Conservation (phyloP, 2,888 invertebrate genomes). For the Sinotaia quadrata region DNA sequence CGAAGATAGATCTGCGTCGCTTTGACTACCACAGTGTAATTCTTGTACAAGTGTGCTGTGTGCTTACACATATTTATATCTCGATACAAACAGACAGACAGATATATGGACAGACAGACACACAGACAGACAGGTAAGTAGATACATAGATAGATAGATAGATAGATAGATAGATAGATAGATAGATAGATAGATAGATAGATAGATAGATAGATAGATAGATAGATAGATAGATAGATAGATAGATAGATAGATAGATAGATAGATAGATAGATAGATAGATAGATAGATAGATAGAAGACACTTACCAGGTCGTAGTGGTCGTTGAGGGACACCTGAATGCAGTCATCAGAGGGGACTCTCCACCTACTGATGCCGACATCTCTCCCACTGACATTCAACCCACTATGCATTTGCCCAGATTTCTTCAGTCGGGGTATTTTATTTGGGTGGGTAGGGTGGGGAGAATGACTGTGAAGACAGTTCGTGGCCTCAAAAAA, state of each 20-base stretch:
- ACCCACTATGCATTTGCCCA: constrained; percentile 11
- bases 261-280: background rate
- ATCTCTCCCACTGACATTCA: constrained; percentile 12
- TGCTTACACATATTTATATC: background rate
- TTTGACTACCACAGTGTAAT: too few relatives aligned
- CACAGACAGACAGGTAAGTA: background rate
- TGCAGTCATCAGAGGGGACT: constrained; percentile 24
- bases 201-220: background rate
- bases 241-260: background rate
- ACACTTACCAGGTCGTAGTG: background rate
- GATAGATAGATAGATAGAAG: background rate
- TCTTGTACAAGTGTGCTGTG: background rate
- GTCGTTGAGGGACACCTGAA: constrained; percentile 14
- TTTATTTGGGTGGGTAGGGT: too few relatives aligned
- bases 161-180: background rate
- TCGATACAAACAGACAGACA: background rate
- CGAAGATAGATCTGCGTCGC: too few relatives aligned
- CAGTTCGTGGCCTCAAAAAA: too few relatives aligned
- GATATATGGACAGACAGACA: background rate
- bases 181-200: background rate
- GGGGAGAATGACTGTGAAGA: too few relatives aligned
- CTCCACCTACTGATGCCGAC: constrained; percentile 17
- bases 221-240: background rate
- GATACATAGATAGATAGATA: background rate
- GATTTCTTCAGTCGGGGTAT: too few relatives aligned